phyloP scores from a whole-genome alignment of 2,888 invertebrate species.

The Buathra laborator region DNA sequence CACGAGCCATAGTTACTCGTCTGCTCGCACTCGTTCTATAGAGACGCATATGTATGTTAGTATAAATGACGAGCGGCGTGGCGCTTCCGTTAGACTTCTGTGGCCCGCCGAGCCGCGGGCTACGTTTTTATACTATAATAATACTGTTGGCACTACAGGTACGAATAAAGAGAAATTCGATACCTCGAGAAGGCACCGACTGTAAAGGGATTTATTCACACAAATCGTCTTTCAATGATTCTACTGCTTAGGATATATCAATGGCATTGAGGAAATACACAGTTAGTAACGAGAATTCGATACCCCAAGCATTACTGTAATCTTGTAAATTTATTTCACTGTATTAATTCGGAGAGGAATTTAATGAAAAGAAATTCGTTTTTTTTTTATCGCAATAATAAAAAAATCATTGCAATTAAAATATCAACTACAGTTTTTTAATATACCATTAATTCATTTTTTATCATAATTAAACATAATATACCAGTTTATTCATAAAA shows the following conservation, averaged over 20 bases:
- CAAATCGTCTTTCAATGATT: background rate
- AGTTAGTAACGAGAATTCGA: background rate
- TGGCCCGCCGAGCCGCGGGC: constrained; percentile 37
- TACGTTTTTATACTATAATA: constrained; percentile 48
- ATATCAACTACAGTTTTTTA: too few relatives aligned
- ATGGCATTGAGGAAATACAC: too few relatives aligned
- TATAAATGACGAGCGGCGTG: background rate
- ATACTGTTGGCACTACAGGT: constrained; percentile 23
- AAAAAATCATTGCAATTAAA: too few relatives aligned
- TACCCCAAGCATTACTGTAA: constrained; percentile 6
- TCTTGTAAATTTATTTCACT: background rate
- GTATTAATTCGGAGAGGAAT: too few relatives aligned
- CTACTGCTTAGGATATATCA: too few relatives aligned
- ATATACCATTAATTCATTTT: background rate
- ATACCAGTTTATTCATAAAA: too few relatives aligned
- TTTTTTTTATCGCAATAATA: too few relatives aligned
- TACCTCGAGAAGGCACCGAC: constrained; percentile 39
- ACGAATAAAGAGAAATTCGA: constrained; percentile 48
- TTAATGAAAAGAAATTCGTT: too few relatives aligned
- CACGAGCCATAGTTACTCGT: background rate
- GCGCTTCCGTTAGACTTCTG: constrained; percentile 29
- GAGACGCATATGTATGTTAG: background rate
- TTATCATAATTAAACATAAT: background rate
- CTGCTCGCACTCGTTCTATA: constrained; percentile 38
- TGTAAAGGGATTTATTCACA: constrained; percentile 31